Evolutionary conservation across 1,140 invertebrate genomes (phyloP).

Genomic region (Hetaerina americana): DNA sequence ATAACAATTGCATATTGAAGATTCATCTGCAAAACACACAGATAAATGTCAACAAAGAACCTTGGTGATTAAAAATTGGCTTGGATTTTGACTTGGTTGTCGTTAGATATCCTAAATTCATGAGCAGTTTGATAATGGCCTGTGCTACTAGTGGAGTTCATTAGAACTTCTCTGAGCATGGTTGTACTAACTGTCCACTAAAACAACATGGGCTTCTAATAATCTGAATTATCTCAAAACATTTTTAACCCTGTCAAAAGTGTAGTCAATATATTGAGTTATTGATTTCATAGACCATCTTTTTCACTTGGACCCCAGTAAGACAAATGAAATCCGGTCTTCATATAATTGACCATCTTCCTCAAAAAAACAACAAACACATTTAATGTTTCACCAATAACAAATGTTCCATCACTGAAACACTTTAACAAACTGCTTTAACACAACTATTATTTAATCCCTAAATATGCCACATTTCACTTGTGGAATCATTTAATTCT

Average conservation of each 20-base stretch:
- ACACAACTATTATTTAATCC: not conserved
- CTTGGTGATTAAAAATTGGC: not conserved
- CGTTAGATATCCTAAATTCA: not conserved
- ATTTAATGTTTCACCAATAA: not conserved
- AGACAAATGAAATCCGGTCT: not conserved
- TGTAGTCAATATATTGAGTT: not conserved
- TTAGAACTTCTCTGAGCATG: not conserved
- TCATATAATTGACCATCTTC: not conserved
- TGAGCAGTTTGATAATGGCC: not conserved
- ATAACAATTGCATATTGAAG: not conserved
- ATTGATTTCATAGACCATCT: not conserved
- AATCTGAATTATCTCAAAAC: not conserved
- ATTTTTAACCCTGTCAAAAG: not conserved
- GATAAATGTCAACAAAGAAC: not conserved
- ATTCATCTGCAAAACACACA: not conserved
- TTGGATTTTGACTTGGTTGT: not conserved
- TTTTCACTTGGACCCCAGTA: not conserved
- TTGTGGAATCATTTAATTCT: too few relatives aligned
- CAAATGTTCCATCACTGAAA: not conserved
- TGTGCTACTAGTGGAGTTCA: not conserved
- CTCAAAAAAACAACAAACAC: not conserved
- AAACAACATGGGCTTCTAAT: not conserved
- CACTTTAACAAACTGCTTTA: not conserved
- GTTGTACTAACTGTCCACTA: not conserved
- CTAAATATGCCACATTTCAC: too few relatives aligned